These are phyloP conservation scores for Jordanella pulchra DNA, from an alignment of 2,797 vertebrate genomes.

Conservation along the genomic window DNA sequence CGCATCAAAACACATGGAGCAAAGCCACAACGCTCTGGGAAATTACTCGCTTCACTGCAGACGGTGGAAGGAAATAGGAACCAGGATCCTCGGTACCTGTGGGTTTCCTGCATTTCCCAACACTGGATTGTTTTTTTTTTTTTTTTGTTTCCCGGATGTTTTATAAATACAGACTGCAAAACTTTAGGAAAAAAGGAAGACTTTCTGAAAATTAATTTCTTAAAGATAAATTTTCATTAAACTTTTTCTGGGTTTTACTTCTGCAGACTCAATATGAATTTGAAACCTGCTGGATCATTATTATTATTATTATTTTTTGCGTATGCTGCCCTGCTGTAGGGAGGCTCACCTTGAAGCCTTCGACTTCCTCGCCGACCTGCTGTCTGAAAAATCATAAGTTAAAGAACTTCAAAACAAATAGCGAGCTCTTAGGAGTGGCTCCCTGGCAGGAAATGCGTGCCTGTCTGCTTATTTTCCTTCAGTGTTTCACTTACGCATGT, in stretches of 20 bases:
- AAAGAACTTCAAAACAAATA: conserved; percentile 75
- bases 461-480: conserved; percentile 64
- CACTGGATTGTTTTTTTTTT: neutral
- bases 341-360: conserved; percentile 30
- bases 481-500: conserved; percentile 51
- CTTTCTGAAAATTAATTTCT: conserved; percentile 7
- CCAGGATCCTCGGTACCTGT: conserved; percentile 36
- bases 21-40: conserved; percentile 38
- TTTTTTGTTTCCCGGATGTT: conserved; percentile 19
- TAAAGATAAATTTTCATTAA: conserved; percentile 22
- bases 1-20: conserved; percentile 49
- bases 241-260: conserved; percentile 5
- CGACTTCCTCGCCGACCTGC: conserved; percentile 41
- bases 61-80: conserved; percentile 63
- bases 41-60: conserved; percentile 67
- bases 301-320: conserved; percentile 21
- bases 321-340: conserved; percentile 23
- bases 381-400: conserved; percentile 65
- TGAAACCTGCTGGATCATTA: conserved; percentile 10
- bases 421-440: conserved; percentile 53
- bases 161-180: conserved; percentile 10
- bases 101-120: conserved; percentile 18
- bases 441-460: conserved; percentile 66
- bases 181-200: conserved; percentile 15
- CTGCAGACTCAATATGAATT: conserved; percentile 12